Base-by-base conservation (phyloP, 1,140 invertebrate species). In the Zaprionus camerounensis region DNA sequence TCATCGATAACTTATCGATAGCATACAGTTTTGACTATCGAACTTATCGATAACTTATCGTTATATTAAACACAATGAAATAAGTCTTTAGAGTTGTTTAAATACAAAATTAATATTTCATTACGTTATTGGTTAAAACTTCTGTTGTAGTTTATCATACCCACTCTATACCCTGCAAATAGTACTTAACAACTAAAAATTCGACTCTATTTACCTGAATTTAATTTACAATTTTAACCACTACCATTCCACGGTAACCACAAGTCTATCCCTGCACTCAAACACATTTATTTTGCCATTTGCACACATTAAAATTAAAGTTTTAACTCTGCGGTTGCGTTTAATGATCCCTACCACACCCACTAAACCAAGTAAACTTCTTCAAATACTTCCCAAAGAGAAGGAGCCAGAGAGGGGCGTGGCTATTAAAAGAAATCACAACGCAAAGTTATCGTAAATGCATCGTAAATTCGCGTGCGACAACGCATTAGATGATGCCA, bases 381-480 rank as follows among this genome's bases (percentile, higher is more conserved):
- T 59, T 38, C 59, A 53, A 51, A 44, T n/a, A n/a, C 15, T 6
- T 5, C 31, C 3, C 5, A 5, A 6, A 38, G 13, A 17, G n/a
- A 7, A 11, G 13, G 51, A 1, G 7, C 4, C 0, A 28, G 20
- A 15, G 13, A n/a, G 22, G n/a, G 20, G 38, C 12, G 24, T 6
- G 41, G 46, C 55, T 53, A 75, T 58, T 64, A 75, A 74, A 73
- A 44, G 64, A 73, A 73, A 58, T 58, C 62, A 71, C 62, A 71
- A 66, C 38, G 53, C 62, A 46, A 75, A 75, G 51, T 75, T 57
- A 70, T 75, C 72, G 61, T 76, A 71, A 76, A 61, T 76, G 73
- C 73, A 76, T 76, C 73, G 73, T 76, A 44, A 71, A 76, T 76
- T 44, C 36, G n/a, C 3, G 3, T 15, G 17, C 11, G 61, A 59